Conservation (phyloP, 2,113 vertebrate species). For the Podarcis muralis region DNA sequence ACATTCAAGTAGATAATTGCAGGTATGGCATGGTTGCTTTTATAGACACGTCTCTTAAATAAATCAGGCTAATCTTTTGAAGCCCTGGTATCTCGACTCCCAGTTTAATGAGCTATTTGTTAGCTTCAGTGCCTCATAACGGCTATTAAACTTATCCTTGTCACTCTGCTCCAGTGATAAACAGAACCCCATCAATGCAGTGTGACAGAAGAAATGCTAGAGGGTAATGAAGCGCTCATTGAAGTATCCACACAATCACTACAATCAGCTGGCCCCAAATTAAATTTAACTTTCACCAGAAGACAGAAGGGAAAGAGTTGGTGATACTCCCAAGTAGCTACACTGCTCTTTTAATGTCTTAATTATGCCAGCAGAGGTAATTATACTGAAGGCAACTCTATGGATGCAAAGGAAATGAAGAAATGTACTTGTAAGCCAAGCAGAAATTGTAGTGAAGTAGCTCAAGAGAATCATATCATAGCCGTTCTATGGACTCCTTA, state of each 20-base stretch:
- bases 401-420: no score
- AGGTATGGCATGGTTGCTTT: not conserved
- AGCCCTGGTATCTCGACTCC: not conserved
- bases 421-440: not conserved
- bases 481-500: not conserved
- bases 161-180: slow-evolving; percentile 1
- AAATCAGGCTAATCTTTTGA: not conserved
- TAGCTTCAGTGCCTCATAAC: slow-evolving; percentile 11
- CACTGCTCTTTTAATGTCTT: slow-evolving; percentile 10
- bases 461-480: not conserved
- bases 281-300: slow-evolving; percentile 32
- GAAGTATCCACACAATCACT: slow-evolving; percentile 2
- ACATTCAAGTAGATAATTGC: not conserved
- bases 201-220: slow-evolving; percentile 16
- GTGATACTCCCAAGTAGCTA: not conserved
- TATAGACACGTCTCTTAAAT: not conserved
- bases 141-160: slow-evolving; percentile 1
- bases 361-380: slow-evolving; percentile 13
- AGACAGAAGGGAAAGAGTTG: not conserved
- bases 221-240: slow-evolving; percentile 21
- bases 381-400: not conserved
- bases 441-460: not conserved
- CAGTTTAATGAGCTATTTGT: slow-evolving; percentile 11
- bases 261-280: slow-evolving; percentile 22
- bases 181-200: slow-evolving; percentile 9